Evolutionary conservation across 2,888 invertebrate genomes (phyloP), one percentile per base, ranked within the genome.

Genomic region (Linhomoeus sp.): DNA sequence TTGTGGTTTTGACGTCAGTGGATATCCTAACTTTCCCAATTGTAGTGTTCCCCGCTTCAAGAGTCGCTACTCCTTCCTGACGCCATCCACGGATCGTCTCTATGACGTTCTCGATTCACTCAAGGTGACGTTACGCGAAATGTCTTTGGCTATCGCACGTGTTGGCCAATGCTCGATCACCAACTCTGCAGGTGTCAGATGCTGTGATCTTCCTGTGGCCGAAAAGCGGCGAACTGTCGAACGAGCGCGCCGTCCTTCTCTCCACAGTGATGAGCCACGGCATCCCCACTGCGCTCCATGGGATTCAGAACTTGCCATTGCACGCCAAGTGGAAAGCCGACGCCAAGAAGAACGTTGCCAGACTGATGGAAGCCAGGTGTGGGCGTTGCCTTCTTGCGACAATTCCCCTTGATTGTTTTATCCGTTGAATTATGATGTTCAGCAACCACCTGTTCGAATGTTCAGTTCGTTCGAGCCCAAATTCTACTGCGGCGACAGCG

Each of bases 391-490:
- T 47, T 15, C 43, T 33, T 23, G 29, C 40, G 23, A 37, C 17
- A 14, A 33, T 38, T 45, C 29, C 19, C 23, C 23, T 35, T 36
- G 33, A 20, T 44, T 17, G n/a, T 25, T 5, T 38, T n/a, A 19
- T n/a, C 7, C 7, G 14, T 38, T 7, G 7, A 19, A 19, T 38
- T 38, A n/a, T 19, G 19, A 19, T 38, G 38, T 38, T 19, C 19
- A 38, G 7, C 7, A 38, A 33, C 9, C 33, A 33, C 12, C 33
- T 12, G 33, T 12, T 38, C 19, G 7, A 38, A 33, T 15, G 12
- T 33, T 33, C 45, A 70, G 68, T 52, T 66, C 67, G 56, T 83
- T 85, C 0, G 78, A 80, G 52, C 82, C 83, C 62, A 90, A 85
- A 68, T 59, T 85, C 1, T 74, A 80, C 66, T 73, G 75, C 47